A percentile compares a stretch with the other conserved stretches of the same genome.
Evolutionary conservation across 2,888 invertebrate genomes (phyloP).

Genomic region (Timema cristinae): DNA sequence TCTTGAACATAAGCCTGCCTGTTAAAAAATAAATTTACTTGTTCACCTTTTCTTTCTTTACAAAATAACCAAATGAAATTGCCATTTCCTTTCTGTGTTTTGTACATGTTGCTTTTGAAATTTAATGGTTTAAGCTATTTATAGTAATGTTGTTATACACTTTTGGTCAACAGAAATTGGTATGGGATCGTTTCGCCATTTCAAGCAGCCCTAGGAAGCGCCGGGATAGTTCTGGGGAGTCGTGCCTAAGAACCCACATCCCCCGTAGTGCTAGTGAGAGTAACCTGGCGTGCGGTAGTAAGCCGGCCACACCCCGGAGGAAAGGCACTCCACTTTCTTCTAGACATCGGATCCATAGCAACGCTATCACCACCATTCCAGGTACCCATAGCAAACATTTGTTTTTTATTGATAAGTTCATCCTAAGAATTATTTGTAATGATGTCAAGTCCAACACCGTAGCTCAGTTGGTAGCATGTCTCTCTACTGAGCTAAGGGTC

Average conservation of each 20-base stretch:
- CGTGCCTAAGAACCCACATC: constrained; percentile 32
- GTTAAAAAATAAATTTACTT: too few relatives aligned
- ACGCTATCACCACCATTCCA: constrained; percentile 32
- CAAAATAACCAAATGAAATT: too few relatives aligned
- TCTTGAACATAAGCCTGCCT: too few relatives aligned
- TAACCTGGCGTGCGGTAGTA: constrained; percentile 41
- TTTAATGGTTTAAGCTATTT: too few relatives aligned
- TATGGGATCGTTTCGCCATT: constrained; percentile 26
- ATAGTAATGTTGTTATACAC: too few relatives aligned
- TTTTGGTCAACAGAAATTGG: constrained; percentile 19
- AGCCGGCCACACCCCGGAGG: constrained; percentile 19
- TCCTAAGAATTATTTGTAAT: constrained; percentile 14
- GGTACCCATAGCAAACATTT: constrained; percentile 26
- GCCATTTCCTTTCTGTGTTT: too few relatives aligned
- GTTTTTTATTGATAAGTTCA: constrained; percentile 27
- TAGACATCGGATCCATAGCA: neutral
- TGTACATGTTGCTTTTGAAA: too few relatives aligned
- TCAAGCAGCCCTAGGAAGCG: constrained; percentile 31
- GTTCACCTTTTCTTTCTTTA: too few relatives aligned
- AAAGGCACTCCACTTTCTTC: constrained; percentile 18
- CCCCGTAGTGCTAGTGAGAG: constrained; percentile 57
- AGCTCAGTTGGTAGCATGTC: too few relatives aligned
- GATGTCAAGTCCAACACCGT: too few relatives aligned
- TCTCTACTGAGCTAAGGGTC: too few relatives aligned
- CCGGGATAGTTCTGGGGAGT: constrained; percentile 35